phyloP scores from a whole-genome alignment of 2,888 invertebrate species.

The Lordiphosa fenestrarum region DNA sequence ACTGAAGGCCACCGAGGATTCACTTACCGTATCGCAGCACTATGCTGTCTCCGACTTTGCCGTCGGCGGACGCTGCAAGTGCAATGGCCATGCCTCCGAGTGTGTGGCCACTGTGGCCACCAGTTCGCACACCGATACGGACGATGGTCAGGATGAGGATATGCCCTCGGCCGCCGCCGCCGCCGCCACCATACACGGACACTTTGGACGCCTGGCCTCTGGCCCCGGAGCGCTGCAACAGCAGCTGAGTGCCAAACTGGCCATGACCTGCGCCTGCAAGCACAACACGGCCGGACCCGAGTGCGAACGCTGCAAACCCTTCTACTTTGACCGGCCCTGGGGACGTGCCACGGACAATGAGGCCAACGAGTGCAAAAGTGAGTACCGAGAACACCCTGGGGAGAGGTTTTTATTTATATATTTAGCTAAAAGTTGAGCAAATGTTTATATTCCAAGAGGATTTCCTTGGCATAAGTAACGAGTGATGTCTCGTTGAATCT shows the following conservation, averaged over 20 bases:
- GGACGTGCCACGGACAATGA: conserved; percentile 96
- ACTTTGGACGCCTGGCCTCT: conserved; percentile 46
- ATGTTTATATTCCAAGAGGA: conserved; percentile 2
- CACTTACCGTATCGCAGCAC: conserved; percentile 84
- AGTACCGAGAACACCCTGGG: conserved; percentile 79
- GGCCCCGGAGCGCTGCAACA: conserved; percentile 11
- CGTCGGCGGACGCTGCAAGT: conserved; percentile 99
- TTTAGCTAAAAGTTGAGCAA: too few relatives aligned
- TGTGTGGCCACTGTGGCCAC: conserved; percentile 84
- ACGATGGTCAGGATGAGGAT: conserved; percentile 82
- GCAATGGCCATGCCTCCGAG: conserved; percentile 98
- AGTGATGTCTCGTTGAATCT: background rate
- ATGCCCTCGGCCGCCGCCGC: conserved; percentile 22
- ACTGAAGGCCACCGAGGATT: conserved; percentile 48
- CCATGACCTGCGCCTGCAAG: conserved; percentile 96
- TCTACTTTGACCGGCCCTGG: conserved; percentile 99
- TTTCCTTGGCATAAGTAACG: conserved; percentile 1
- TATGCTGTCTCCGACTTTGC: conserved; percentile 98
- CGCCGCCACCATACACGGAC: conserved; percentile 24
- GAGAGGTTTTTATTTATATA: background rate
- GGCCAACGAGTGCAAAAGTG: conserved; percentile 99
- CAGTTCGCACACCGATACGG: conserved; percentile 73
- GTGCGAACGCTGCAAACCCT: conserved; percentile 99
- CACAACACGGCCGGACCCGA: conserved; percentile 99
- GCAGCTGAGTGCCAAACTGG: conserved; percentile 73